Percentiles rank a stretch among this genome's conserved stretches.
Evolutionary conservation across 2,888 invertebrate genomes (phyloP).

Genomic region (Diaphora mendica): DNA sequence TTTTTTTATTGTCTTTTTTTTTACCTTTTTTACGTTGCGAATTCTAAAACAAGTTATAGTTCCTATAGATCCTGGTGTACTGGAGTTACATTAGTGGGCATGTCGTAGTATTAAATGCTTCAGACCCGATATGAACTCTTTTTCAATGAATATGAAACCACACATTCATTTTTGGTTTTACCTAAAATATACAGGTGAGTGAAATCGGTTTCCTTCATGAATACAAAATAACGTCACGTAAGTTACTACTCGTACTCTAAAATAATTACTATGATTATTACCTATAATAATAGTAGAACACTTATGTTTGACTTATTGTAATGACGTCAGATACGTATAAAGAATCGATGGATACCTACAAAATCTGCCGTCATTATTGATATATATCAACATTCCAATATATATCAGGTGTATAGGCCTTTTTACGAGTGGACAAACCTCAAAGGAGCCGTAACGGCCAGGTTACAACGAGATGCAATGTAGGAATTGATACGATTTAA

Average conservation of each 20-base stretch:
- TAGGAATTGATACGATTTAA: slow-evolving; percentile 14
- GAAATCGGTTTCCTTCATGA: too few species aligned
- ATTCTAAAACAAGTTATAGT: too few species aligned
- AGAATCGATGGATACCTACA: neutral
- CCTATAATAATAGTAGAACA: neutral
- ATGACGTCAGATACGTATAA: neutral
- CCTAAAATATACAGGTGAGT: too few species aligned
- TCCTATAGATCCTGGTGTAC: too few species aligned
- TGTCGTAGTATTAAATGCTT: too few species aligned
- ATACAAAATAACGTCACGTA: too few species aligned
- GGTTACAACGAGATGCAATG: slow-evolving; percentile 3
- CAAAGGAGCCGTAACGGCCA: neutral
- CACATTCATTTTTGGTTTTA: too few species aligned
- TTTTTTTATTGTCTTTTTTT: too few species aligned
- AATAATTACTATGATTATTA: neutral
- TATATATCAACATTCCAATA: neutral
- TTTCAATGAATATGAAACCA: too few species aligned
- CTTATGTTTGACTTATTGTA: neutral
- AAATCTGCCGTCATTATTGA: neutral
- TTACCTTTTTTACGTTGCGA: too few species aligned
- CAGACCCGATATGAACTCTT: too few species aligned
- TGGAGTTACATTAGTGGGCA: too few species aligned
- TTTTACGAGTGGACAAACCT: neutral
- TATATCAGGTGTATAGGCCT: neutral
- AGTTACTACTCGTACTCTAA: neutral